These are phyloP conservation scores for Cheumatopsyche charites DNA, from an alignment of 1,140 invertebrate genomes.

Conservation along the genomic window DNA sequence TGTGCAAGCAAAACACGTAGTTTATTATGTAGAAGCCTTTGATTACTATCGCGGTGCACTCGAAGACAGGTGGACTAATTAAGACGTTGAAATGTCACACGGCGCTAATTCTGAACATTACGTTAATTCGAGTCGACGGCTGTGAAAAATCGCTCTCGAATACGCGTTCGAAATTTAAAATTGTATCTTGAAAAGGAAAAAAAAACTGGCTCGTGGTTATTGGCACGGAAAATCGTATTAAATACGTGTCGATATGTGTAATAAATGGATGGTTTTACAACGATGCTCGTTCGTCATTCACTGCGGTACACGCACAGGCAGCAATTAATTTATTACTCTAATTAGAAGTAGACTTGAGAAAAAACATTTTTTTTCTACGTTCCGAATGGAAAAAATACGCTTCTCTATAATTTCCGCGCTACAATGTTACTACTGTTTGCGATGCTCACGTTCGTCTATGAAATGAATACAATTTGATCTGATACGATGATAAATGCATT, in stretches of 20 bases:
- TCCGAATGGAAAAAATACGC: too few relatives aligned
- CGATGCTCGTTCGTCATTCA: conserved; percentile 2
- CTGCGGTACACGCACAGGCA: not conserved
- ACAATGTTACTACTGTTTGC: too few relatives aligned
- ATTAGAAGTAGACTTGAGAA: not conserved
- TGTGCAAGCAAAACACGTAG: not conserved
- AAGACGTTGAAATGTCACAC: conserved; percentile 36
- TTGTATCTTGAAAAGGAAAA: not conserved
- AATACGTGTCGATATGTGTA: conserved; percentile 17
- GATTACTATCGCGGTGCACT: not conserved
- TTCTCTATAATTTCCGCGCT: too few relatives aligned
- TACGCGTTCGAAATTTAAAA: too few relatives aligned
- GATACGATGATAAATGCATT: too few relatives aligned
- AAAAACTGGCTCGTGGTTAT: not conserved
- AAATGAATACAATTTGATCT: too few relatives aligned
- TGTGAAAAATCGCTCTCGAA: too few relatives aligned
- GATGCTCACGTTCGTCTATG: too few relatives aligned
- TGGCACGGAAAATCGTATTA: not conserved
- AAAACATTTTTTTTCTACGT: too few relatives aligned
- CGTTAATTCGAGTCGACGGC: not conserved
- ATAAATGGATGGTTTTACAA: conserved; percentile 10
- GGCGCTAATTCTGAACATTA: too few relatives aligned
- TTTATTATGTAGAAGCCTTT: not conserved
- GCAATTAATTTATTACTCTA: conserved; percentile 19
- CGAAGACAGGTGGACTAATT: conserved; percentile 31